A percentile compares a stretch with the other conserved stretches of the same genome.
Evolutionary conservation across 2,888 invertebrate species (phyloP).

Genomic region (Nasonia oneida): DNA sequence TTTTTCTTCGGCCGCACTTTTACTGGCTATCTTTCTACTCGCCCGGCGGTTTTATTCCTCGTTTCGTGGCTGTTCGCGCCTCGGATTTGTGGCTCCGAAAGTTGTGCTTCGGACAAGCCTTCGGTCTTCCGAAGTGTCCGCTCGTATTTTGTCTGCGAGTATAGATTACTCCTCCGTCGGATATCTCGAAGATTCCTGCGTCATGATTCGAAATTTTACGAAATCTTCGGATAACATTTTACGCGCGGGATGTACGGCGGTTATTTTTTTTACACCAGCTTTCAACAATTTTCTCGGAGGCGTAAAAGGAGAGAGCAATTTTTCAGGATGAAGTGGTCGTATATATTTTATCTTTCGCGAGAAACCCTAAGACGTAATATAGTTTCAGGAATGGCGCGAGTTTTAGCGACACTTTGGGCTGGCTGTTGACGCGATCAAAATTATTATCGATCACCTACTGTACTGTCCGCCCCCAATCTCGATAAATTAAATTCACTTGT

Average conservation of each 20-base stretch:
- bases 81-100: conserved; percentile 4
- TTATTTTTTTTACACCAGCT: not conserved
- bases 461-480: not conserved
- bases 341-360: not conserved
- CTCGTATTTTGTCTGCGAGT: not conserved
- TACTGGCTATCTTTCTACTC: conserved; percentile 39
- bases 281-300: not conserved
- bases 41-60: conserved; percentile 43
- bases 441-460: not conserved
- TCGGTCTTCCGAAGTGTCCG: not conserved
- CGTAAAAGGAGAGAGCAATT: not conserved
- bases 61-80: conserved; percentile 33
- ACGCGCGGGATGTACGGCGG: not conserved
- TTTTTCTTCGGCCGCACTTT: not conserved
- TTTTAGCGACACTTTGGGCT: not conserved
- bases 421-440: not conserved
- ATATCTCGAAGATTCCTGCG: not conserved
- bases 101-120: not conserved
- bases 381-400: not conserved
- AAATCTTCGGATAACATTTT: not conserved
- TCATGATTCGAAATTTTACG: not conserved
- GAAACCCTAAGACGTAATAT: not conserved
- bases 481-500: not conserved
- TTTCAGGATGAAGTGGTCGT: not conserved
- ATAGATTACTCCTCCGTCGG: not conserved